Percentiles rank a stretch among this genome's conserved stretches.
These are phyloP conservation scores for Stenichneumon culpator DNA, from an alignment of 2,888 invertebrate species.

Conservation along the genomic window DNA sequence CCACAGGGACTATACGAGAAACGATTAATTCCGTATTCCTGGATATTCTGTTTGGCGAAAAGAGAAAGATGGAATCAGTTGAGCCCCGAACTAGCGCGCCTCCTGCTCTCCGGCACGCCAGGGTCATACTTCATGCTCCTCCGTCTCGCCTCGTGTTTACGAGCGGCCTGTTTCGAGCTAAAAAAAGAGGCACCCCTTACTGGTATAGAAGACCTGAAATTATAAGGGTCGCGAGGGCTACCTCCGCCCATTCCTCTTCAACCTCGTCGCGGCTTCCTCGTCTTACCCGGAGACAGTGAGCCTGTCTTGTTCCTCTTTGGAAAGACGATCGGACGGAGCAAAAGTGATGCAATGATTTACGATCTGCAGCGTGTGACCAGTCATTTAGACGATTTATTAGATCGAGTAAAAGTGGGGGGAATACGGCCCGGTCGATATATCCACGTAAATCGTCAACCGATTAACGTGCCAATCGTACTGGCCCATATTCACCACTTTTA, in stretches of 20 bases:
- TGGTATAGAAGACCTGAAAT: slow-evolving; percentile 34
- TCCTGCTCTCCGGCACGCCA: slow-evolving; percentile 74
- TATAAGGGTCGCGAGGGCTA: slow-evolving; percentile 44
- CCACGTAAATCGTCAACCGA: neutral
- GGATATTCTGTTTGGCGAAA: slow-evolving; percentile 70
- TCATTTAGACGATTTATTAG: neutral
- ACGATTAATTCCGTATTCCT: slow-evolving; percentile 82
- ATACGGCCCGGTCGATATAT: neutral
- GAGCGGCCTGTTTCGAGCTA: slow-evolving; percentile 71
- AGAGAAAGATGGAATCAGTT: slow-evolving; percentile 41
- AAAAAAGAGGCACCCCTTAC: slow-evolving; percentile 33
- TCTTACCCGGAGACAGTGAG: neutral
- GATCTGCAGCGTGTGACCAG: neutral
- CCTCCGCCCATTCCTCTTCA: slow-evolving; percentile 3
- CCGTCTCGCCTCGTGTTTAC: slow-evolving; percentile 72
- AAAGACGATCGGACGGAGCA: neutral
- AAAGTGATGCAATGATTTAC: neutral
- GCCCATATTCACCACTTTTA: neutral
- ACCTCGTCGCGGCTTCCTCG: neutral
- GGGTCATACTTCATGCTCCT: slow-evolving; percentile 76
- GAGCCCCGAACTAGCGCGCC: slow-evolving; percentile 44
- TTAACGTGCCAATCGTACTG: neutral
- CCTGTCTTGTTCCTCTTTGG: neutral
- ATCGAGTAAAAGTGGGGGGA: neutral
- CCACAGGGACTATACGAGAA: slow-evolving; percentile 69